A percentile compares a stretch with the other conserved stretches of the same genome.
phyloP scores from a whole-genome alignment of 2,113 vertebrate species.

The Etheostoma spectabile region DNA sequence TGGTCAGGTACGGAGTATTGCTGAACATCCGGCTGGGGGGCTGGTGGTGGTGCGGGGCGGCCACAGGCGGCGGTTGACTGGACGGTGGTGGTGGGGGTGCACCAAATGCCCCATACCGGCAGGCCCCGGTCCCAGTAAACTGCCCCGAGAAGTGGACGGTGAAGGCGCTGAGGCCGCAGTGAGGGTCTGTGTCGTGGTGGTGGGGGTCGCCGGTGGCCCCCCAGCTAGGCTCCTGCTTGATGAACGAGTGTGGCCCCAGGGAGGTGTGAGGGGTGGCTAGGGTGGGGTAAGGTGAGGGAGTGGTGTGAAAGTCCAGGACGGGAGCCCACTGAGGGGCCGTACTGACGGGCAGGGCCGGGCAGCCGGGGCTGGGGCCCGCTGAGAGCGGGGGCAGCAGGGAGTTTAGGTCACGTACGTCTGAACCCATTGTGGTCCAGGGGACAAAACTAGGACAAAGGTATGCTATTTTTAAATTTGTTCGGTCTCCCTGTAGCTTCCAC shows the following conservation, averaged over 20 bases:
- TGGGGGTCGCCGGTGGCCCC: constrained; percentile 90
- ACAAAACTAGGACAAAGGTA: constrained; percentile 14
- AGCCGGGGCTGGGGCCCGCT: constrained; percentile 86
- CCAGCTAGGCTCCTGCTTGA: constrained; percentile 98
- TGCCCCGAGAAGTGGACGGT: constrained; percentile 98
- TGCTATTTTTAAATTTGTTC: constrained; percentile 40
- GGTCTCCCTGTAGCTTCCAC: background rate
- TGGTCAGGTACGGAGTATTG: constrained; percentile 93
- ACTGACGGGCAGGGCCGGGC: constrained; percentile 90
- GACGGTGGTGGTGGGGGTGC: constrained; percentile 77
- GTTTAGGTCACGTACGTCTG: constrained; percentile 95
- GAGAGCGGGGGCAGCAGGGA: constrained; percentile 90
- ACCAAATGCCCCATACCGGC: constrained; percentile 93
- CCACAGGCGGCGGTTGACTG: constrained; percentile 65
- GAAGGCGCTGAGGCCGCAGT: constrained; percentile 95
- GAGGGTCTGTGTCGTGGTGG: constrained; percentile 90
- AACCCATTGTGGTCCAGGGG: constrained; percentile 85
- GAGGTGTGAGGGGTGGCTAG: constrained; percentile 89
- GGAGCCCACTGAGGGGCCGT: constrained; percentile 94
- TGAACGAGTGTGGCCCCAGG: constrained; percentile 92
- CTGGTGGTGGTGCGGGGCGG: constrained; percentile 80
- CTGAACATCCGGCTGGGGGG: constrained; percentile 90
- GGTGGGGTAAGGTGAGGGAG: constrained; percentile 89
- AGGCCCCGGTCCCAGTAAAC: constrained; percentile 96
- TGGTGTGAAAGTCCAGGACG: constrained; percentile 94